Evolutionary conservation across 2,888 invertebrate species (phyloP).

Genomic region (Eupithecia insigniata): DNA sequence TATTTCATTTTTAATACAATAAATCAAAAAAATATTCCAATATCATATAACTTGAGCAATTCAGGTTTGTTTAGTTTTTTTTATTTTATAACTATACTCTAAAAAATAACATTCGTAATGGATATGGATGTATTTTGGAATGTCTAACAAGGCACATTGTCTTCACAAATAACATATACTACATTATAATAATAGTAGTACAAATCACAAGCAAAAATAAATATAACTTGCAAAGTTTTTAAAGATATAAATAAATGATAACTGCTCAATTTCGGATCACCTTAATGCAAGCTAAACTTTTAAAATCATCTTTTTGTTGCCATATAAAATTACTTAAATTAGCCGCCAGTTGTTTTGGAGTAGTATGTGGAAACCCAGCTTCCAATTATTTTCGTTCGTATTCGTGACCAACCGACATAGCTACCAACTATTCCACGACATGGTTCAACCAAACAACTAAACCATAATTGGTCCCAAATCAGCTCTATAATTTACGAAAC

Average conservation of each 20-base stretch:
- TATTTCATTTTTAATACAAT: slow-evolving; percentile 34
- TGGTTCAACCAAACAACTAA: slow-evolving; percentile 3
- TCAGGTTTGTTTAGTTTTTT: slow-evolving; percentile 54
- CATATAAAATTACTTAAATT: neutral
- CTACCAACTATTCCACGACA: slow-evolving; percentile 8
- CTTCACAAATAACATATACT: slow-evolving; percentile 35
- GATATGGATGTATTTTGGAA: slow-evolving; percentile 47
- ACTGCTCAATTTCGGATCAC: neutral
- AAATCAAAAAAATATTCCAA: slow-evolving; percentile 44
- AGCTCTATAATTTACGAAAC: slow-evolving; percentile 23
- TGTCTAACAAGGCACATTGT: slow-evolving; percentile 48
- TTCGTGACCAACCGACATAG: neutral
- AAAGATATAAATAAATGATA: neutral
- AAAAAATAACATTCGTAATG: slow-evolving; percentile 20
- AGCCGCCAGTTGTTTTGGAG: neutral
- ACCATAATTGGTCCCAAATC: slow-evolving; percentile 31
- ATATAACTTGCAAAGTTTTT: neutral
- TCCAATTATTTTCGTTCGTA: slow-evolving; percentile 2
- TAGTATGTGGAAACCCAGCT: slow-evolving; percentile 5
- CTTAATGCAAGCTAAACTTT: neutral
- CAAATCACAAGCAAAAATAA: neutral
- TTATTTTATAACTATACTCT: slow-evolving; percentile 37
- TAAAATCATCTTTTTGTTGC: slow-evolving; percentile 2
- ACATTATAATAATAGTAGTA: too few species aligned
- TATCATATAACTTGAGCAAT: slow-evolving; percentile 58